phyloP scores from a whole-genome alignment of 2,113 vertebrate genomes.

The Heptranchias perlo region DNA sequence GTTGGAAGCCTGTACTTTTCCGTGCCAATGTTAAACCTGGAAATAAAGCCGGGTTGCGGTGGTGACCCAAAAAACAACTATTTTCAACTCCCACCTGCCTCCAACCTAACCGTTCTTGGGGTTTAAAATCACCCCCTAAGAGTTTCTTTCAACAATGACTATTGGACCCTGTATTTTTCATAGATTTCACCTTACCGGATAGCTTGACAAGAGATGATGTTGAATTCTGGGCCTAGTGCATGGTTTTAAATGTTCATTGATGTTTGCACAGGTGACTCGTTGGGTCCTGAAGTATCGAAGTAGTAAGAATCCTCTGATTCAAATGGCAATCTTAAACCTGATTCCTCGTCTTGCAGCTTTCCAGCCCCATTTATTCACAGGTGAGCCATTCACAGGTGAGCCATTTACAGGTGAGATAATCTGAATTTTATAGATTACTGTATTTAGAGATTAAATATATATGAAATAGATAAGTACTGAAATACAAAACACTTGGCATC shows the following conservation, averaged over 20 bases:
- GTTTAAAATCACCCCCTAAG: too few relatives aligned
- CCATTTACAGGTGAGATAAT: background rate
- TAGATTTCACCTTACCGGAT: background rate
- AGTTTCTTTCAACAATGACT: background rate
- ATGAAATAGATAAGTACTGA: background rate
- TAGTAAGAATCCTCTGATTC: conserved; percentile 93
- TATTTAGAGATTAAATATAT: background rate
- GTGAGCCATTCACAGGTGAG: conserved; percentile 53
- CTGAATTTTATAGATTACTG: background rate
- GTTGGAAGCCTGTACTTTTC: too few relatives aligned
- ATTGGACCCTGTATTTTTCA: background rate
- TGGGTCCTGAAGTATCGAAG: conserved; percentile 94
- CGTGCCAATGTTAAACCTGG: too few relatives aligned
- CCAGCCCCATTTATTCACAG: conserved; percentile 86
- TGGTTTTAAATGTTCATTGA: background rate
- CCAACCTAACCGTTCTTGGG: too few relatives aligned
- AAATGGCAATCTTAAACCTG: conserved; percentile 92
- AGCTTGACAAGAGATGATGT: too few relatives aligned
- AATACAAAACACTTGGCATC: background rate
- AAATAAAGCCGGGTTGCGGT: too few relatives aligned
- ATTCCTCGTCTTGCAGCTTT: conserved; percentile 90
- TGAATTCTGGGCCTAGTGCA: background rate
- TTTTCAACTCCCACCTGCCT: too few relatives aligned
- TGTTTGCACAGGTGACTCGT: conserved; percentile 76
- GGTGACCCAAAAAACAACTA: too few relatives aligned